Evolutionary conservation across 2,797 vertebrate species (phyloP).

Genomic region (Petrocephalus schoutedeni): DNA sequence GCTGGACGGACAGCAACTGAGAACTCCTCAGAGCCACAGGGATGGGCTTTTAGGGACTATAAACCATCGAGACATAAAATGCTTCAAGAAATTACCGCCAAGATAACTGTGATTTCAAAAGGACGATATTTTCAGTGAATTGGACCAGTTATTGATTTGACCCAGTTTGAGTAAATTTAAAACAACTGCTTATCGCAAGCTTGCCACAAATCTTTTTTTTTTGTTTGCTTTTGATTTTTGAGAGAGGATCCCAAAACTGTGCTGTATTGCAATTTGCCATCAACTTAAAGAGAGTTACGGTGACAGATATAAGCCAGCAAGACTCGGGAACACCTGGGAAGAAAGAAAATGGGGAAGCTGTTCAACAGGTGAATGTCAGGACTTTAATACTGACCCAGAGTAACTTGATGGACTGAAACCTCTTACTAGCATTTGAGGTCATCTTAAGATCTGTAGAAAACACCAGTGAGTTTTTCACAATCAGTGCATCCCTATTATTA

Average conservation of each 20-base stretch:
- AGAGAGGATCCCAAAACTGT: not conserved
- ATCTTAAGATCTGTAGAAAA: not conserved
- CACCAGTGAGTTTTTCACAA: not conserved
- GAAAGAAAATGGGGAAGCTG: not conserved
- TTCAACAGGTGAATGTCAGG: too few species aligned
- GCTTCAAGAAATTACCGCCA: not conserved
- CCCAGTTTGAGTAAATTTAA: not conserved
- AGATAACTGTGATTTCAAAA: not conserved
- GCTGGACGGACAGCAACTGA: not conserved
- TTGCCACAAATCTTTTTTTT: not conserved
- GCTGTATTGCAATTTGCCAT: not conserved
- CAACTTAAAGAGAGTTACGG: not conserved
- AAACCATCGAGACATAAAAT: not conserved
- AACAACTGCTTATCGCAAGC: not conserved
- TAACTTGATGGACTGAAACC: not conserved
- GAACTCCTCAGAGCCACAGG: not conserved
- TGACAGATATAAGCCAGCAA: not conserved
- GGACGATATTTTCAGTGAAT: not conserved
- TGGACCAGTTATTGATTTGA: conserved; percentile 8
- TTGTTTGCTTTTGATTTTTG: conserved; percentile 1
- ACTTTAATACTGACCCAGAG: not conserved
- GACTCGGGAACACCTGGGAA: not conserved
- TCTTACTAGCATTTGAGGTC: not conserved
- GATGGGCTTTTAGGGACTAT: not conserved
- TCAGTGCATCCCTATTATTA: not conserved